Evolutionary conservation across 1,140 invertebrate genomes (phyloP).

Genomic region (Anadara kagoshimensis): DNA sequence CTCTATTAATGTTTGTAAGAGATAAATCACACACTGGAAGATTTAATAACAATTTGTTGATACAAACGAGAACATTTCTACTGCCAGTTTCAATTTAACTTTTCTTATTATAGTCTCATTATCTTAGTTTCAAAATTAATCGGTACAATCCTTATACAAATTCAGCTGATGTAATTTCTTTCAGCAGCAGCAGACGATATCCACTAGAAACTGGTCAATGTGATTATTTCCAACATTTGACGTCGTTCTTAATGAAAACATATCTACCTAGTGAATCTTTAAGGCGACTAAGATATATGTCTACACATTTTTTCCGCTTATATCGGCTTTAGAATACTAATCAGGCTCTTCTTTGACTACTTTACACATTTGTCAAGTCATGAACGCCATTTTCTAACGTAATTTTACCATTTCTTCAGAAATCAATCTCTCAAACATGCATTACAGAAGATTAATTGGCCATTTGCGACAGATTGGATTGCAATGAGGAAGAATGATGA

Average conservation of each 20-base stretch:
- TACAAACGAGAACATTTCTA: no score
- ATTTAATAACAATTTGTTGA: no score
- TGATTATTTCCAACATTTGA: no score
- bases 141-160: no score
- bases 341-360: background rate
- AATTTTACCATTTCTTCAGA: conserved; percentile 10
- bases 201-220: no score
- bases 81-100: no score
- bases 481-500: conserved; percentile 7
- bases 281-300: background rate
- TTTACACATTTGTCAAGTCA: background rate
- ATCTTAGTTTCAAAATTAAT: no score
- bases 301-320: background rate
- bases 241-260: background rate
- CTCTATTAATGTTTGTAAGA: no score
- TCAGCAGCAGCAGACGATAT: no score
- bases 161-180: no score
- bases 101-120: no score
- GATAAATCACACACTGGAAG: no score
- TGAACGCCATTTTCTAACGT: conserved; percentile 4
- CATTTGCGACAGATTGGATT: conserved; percentile 19
- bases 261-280: conserved; percentile 1
- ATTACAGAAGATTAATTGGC: conserved; percentile 20
- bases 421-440: conserved; percentile 22
- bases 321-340: background rate